Base-by-base conservation (phyloP, 2,113 vertebrate species). In the Myxocyprinus asiaticus region DNA sequence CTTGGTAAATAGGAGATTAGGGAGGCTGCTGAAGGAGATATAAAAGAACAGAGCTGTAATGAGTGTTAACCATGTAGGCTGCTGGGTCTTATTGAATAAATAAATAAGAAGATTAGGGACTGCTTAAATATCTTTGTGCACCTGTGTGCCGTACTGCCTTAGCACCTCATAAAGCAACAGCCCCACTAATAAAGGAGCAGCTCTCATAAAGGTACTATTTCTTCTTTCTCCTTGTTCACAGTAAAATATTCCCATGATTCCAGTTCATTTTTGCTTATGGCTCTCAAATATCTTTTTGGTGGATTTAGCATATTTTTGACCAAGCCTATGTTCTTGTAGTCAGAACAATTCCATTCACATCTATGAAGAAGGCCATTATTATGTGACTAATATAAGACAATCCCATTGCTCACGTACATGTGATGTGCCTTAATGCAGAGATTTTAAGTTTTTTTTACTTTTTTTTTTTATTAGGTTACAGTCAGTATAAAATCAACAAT, bases 31-130 rank as follows among this genome's bases (percentile, higher is more conserved):
- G 67, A 67, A 55, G 65, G 78, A 51, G 67, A 63, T 63, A 59
- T 53, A 67, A 66, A 50, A 59, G 55, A 72, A 78, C 66, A 67
- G 58, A 53, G 44, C 75, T 65, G 61, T 77, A 79, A 71, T 82
- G 69, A 78, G 76, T 76, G 80, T 71, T 79, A 82, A 81, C 71
- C 70, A 62, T 56, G 62, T 72, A 45, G 59, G 73, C 74, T 61
- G 78, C 51, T 67, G 61, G 74, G 66, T 59, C 76, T 84, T 84
- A 86, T 59, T 82, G 82, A 80, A 82, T 86, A 81, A 81, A 84
- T 82, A 81, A 84, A 84, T 82, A 78, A 81, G 78, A 77, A 67
- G 76, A 82, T 86, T 84, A 79, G 62, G 63, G 75, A 80, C 73
- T 75, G 66, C 78, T 61, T 73, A 79, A 74, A 67, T 65, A 48